phyloP scores from a whole-genome alignment of 2,888 invertebrate species.

The Parascotia fuliginaria region DNA sequence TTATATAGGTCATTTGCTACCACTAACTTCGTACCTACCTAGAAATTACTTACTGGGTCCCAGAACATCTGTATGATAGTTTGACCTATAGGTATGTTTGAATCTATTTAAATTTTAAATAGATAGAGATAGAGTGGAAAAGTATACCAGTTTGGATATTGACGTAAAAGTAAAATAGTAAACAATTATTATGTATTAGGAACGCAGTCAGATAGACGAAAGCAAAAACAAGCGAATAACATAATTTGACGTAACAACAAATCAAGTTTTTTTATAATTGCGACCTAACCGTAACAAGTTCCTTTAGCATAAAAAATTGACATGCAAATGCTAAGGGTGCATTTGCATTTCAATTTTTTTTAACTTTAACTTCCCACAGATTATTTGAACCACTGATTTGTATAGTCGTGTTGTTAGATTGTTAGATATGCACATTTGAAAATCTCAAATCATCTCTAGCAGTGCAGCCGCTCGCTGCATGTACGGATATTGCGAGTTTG shows the following conservation, averaged over 20 bases:
- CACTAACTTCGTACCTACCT: no score
- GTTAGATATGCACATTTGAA: constrained; percentile 29
- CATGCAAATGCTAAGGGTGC: constrained; percentile 7
- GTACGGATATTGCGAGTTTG: no score
- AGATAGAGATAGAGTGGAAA: no score
- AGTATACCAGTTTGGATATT: no score
- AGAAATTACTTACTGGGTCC: no score
- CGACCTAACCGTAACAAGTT: constrained; percentile 2
- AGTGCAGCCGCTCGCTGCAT: constrained; percentile 35
- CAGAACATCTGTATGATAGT: no score
- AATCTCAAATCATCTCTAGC: constrained; percentile 29
- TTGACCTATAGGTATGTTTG: no score
- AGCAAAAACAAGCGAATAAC: constrained; percentile 9
- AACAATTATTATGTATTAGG: not conserved
- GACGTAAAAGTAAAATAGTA: not conserved
- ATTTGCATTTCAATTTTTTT: no score
- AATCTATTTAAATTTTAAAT: no score
- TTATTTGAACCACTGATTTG: constrained; percentile 27
- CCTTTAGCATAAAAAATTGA: constrained; percentile 14
- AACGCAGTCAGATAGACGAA: not conserved
- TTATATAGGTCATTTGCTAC: no score
- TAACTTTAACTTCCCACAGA: constrained; percentile 28
- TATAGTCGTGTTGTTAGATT: constrained; percentile 22
- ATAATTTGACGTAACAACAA: constrained; percentile 7
- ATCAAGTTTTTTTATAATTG: constrained; percentile 10